Conservation (phyloP, 1,140 invertebrate species). For the Halyomorpha halys region DNA sequence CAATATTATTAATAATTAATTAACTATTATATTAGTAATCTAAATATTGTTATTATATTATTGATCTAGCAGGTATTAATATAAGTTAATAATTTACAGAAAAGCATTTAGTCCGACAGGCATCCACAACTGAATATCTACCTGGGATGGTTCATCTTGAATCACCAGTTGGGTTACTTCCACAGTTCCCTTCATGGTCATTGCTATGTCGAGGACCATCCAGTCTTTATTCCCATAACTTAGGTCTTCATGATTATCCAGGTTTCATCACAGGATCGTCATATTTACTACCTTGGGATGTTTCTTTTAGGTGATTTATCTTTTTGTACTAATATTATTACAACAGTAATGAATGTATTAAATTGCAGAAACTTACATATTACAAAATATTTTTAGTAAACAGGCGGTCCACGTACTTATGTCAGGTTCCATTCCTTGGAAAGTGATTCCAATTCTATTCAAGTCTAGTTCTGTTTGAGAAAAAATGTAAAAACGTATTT, state of each 20-base stretch:
- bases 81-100: conserved; percentile 37
- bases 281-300: conserved; percentile 91
- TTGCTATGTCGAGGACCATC: conserved; percentile 81
- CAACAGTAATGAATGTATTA: too few species aligned
- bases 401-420: too few species aligned
- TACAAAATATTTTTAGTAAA: too few species aligned
- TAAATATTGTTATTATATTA: too few species aligned
- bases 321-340: too few species aligned
- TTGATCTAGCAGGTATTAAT: background rate
- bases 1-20: too few species aligned
- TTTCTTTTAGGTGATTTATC: conserved; percentile 52
- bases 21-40: too few species aligned
- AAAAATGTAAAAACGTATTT: too few species aligned
- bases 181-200: conserved; percentile 88
- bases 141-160: conserved; percentile 78
- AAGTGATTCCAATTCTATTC: too few species aligned
- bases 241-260: conserved; percentile 66
- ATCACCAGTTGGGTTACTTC: conserved; percentile 65
- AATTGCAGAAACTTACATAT: too few species aligned
- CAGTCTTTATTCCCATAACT: conserved; percentile 81
- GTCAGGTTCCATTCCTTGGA: too few species aligned
- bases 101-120: conserved; percentile 53
- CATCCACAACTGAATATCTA: conserved; percentile 80
- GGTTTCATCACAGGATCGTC: conserved; percentile 83
- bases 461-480: too few species aligned